phyloP scores from a whole-genome alignment of 2,888 invertebrate species.

The Ectemnius cavifrons region DNA sequence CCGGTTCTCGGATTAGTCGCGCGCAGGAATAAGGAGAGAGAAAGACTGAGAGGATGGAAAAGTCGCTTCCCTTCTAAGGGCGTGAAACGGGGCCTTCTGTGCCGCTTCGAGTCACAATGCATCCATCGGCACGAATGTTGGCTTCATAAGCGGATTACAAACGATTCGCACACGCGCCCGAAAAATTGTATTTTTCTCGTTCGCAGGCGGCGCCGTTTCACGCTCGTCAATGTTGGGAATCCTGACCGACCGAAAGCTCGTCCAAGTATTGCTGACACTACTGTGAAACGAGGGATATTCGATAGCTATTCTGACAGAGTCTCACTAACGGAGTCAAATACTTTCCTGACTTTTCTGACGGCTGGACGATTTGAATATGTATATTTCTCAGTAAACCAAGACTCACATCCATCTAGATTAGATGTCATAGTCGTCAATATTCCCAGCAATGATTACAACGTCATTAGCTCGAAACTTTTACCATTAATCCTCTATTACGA shows the following conservation, averaged over 20 bases:
- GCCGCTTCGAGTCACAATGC: constrained; percentile 39
- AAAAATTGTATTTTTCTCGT: constrained; percentile 37
- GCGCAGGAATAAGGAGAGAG: too few relatives aligned
- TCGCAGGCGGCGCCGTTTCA: constrained; percentile 31
- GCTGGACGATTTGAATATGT: neutral
- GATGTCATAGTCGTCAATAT: too few relatives aligned
- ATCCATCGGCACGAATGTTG: constrained; percentile 48
- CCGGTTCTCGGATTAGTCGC: constrained; percentile 77
- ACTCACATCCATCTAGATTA: too few relatives aligned
- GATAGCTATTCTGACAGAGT: too few relatives aligned
- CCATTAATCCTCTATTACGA: too few relatives aligned
- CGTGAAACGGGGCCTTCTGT: constrained; percentile 60
- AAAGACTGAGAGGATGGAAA: constrained; percentile 30
- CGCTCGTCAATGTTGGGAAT: neutral
- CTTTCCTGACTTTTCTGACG: neutral
- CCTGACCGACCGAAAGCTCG: too few relatives aligned
- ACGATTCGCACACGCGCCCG: constrained; percentile 59
- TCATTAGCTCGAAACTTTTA: too few relatives aligned
- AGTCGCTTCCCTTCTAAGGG: constrained; percentile 56
- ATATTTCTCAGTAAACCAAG: too few relatives aligned
- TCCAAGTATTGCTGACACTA: too few relatives aligned
- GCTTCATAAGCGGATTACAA: constrained; percentile 73
- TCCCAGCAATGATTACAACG: too few relatives aligned
- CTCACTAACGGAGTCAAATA: too few relatives aligned
- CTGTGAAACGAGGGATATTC: too few relatives aligned